A percentile compares a stretch with the other conserved stretches of the same genome.
Conservation (phyloP, 2,797 vertebrate species). For the Protonibea diacanthus region DNA sequence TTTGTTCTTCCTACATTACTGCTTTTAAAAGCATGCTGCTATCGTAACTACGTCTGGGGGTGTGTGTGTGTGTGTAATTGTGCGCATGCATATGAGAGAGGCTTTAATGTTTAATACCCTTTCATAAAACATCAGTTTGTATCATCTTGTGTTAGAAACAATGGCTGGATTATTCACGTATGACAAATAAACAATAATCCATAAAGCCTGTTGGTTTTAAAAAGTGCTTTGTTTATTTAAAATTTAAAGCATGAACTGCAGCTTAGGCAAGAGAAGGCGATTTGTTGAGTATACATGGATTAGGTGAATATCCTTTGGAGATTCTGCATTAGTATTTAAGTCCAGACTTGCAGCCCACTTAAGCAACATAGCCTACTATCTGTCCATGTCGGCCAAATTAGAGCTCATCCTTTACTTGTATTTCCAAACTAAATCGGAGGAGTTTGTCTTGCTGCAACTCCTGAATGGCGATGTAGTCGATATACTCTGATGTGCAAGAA, state of each 20-base stretch:
- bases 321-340: slow-evolving; percentile 31
- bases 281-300: slow-evolving; percentile 10
- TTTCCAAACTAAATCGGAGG: slow-evolving; percentile 9
- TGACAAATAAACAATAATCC: slow-evolving; percentile 43
- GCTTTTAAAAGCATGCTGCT: slow-evolving; percentile 50
- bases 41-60: slow-evolving; percentile 30
- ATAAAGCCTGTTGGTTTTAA: slow-evolving; percentile 36
- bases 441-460: slow-evolving; percentile 7
- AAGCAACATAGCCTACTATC: slow-evolving; percentile 24
- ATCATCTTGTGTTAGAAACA: slow-evolving; percentile 50
- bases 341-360: slow-evolving; percentile 35
- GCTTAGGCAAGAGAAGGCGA: slow-evolving; percentile 4
- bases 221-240: slow-evolving; percentile 32
- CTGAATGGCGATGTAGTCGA: slow-evolving; percentile 7
- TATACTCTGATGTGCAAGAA: slow-evolving; percentile 24
- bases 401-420: slow-evolving; percentile 10
- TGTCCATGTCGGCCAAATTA: slow-evolving; percentile 18
- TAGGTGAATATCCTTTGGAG: slow-evolving; percentile 26
- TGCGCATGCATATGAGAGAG: slow-evolving; percentile 33
- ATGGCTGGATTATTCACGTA: slow-evolving; percentile 45
- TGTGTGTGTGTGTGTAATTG: slow-evolving; percentile 24
- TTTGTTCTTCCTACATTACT: slow-evolving; percentile 50
- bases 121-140: slow-evolving; percentile 45
- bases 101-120: slow-evolving; percentile 52
- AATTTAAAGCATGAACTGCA: slow-evolving; percentile 26